Evolutionary conservation across 2,888 invertebrate species (phyloP).

Genomic region (Ophion ventricosus): DNA sequence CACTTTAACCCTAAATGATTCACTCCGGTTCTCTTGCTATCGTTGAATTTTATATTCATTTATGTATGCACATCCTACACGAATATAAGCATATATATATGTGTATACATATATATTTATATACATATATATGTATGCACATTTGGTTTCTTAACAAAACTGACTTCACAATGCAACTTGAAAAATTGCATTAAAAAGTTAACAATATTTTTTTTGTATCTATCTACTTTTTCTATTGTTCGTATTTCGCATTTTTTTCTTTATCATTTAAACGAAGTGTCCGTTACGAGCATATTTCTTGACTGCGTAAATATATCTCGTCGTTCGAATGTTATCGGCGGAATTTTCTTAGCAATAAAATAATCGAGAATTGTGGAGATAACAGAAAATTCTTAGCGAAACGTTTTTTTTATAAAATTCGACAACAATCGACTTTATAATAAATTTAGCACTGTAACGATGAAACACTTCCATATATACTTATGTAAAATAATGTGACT

Average conservation of each 20-base stretch:
- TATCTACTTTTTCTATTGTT: slow-evolving; percentile 23
- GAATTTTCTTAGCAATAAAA: slow-evolving; percentile 7
- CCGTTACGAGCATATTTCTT: slow-evolving; percentile 44
- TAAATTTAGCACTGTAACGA: neutral
- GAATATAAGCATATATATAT: slow-evolving; percentile 18
- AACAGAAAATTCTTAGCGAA: neutral
- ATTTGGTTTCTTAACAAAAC: slow-evolving; percentile 59
- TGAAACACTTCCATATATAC: slow-evolving; percentile 12
- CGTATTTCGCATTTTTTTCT: neutral
- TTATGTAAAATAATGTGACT: neutral
- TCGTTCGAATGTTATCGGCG: slow-evolving; percentile 17
- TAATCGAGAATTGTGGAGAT: neutral
- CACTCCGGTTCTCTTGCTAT: slow-evolving; percentile 34
- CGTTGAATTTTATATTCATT: slow-evolving; percentile 13
- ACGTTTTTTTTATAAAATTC: neutral
- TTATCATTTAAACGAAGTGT: slow-evolving; percentile 44
- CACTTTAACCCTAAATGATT: neutral
- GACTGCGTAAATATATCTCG: slow-evolving; percentile 53
- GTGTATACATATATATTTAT: no score
- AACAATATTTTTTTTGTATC: slow-evolving; percentile 45
- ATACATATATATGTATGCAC: neutral
- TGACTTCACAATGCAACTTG: slow-evolving; percentile 54
- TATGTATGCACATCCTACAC: no score
- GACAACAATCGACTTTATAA: neutral
- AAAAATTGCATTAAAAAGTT: slow-evolving; percentile 44